phyloP scores from a whole-genome alignment of 1,140 invertebrate genomes.

The Oscheius sp. region DNA sequence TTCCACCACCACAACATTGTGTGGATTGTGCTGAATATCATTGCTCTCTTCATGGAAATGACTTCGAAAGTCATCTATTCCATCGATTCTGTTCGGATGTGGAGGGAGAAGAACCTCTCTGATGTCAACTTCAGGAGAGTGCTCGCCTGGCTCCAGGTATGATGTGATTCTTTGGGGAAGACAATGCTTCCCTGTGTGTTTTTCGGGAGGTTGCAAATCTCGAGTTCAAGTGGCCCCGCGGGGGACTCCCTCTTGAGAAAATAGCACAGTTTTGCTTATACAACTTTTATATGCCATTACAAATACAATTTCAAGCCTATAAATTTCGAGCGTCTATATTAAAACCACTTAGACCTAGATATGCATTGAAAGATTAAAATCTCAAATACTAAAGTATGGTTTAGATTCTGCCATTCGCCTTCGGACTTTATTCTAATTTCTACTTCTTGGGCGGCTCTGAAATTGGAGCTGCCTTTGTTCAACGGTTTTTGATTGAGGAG shows the following conservation, averaged over 20 bases:
- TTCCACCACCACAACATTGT: constrained; percentile 60
- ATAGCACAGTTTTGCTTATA: too few species aligned
- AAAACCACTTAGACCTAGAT: too few species aligned
- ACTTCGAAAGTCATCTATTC: constrained; percentile 50
- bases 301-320: too few species aligned
- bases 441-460: constrained; percentile 58
- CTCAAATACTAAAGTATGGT: too few species aligned
- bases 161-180: too few species aligned
- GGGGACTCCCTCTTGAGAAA: not conserved
- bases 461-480: constrained; percentile 56
- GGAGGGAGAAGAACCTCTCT: constrained; percentile 46
- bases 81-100: constrained; percentile 43
- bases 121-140: constrained; percentile 54
- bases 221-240: not conserved
- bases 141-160: constrained; percentile 44
- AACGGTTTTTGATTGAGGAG: constrained; percentile 59
- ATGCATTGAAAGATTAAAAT: too few species aligned
- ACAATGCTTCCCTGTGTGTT: not conserved
- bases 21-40: constrained; percentile 57
- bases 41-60: constrained; percentile 58
- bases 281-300: too few species aligned
- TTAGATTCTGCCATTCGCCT: constrained; percentile 58
- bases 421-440: constrained; percentile 60
- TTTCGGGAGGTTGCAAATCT: constrained; percentile 1
- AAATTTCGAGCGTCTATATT: too few species aligned